Evolutionary conservation across 2,888 invertebrate species (phyloP).

Genomic region (Orthosia gracilis): DNA sequence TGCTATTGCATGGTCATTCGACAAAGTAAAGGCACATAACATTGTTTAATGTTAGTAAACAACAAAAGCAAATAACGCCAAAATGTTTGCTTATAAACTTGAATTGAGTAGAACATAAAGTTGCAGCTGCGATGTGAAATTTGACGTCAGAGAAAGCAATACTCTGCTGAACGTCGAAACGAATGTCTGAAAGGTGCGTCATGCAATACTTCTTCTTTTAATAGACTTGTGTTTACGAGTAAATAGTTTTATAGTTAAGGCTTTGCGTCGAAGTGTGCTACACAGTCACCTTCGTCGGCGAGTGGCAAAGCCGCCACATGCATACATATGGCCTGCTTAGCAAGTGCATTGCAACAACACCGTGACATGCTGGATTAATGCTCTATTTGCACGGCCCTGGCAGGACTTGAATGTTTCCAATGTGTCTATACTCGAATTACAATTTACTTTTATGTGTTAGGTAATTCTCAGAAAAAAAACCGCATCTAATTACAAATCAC

Average conservation of each 20-base stretch:
- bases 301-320: slow-evolving; percentile 70
- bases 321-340: slow-evolving; percentile 84
- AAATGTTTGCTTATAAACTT: slow-evolving; percentile 58
- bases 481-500: slow-evolving; percentile 28
- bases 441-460: slow-evolving; percentile 54
- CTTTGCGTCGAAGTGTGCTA: slow-evolving; percentile 62
- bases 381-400: slow-evolving; percentile 77
- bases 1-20: slow-evolving; percentile 4
- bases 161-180: slow-evolving; percentile 52
- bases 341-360: slow-evolving; percentile 81
- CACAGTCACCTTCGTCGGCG: slow-evolving; percentile 73
- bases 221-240: slow-evolving; percentile 66
- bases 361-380: slow-evolving; percentile 81
- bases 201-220: slow-evolving; percentile 66
- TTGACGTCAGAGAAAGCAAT: slow-evolving; percentile 73
- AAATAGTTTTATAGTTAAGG: slow-evolving; percentile 65
- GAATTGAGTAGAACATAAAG: slow-evolving; percentile 58
- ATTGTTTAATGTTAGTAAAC: slow-evolving; percentile 47
- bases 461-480: slow-evolving; percentile 36
- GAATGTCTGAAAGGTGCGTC: slow-evolving; percentile 69
- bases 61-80: slow-evolving; percentile 48
- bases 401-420: slow-evolving; percentile 68
- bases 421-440: slow-evolving; percentile 63
- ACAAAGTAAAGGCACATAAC: slow-evolving; percentile 39
- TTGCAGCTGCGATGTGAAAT: slow-evolving; percentile 61